Evolutionary conservation across 2,797 vertebrate genomes (phyloP), one percentile per base, ranked within the genome.

Genomic region (Linurgus olivaceus): DNA sequence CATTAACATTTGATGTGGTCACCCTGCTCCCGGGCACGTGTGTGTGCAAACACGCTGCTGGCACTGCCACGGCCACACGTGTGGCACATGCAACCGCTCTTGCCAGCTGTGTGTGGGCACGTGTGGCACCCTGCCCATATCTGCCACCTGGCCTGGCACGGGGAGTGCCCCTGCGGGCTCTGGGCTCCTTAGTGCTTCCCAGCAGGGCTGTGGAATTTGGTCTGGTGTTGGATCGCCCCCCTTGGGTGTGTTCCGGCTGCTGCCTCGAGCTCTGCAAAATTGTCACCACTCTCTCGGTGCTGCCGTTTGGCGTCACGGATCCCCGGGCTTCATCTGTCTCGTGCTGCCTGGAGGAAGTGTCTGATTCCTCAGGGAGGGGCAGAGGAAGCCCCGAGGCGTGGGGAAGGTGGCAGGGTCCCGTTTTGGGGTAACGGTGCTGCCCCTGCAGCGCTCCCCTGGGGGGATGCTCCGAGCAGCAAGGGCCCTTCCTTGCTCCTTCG

Each of bases 1-100:
- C 95, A 97, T 96, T 96, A 96, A 96, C 91, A 82, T 96, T 96
- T 96, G 91, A 96, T 96, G 95, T 1, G 63, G 86, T 82, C 84
- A 70, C 67, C 71, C 67, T 1, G 0, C 0, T 2, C 40, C 68
- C 20, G 48, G 92, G 88, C 90, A 75, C 45, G 40, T 54, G 84
- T 15, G 59, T 10, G 92, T 1, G 7, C 45, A 4, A 61, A 44
- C 57, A 24, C 11, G 5, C 76, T 15, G 24, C 72, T 6, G 15
- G 33, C 88, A 28, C 45, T 0, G 9, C 31, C 14, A 0, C 0
- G 0, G 87, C 24, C 61, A 76, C 57, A 19, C 8, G 7, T 24
- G 58, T 58, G 74, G 48, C 86, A 54, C 37, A 31, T 0, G 1
- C 37, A 33, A 3, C 11, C 24, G 47, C 48, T 28, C 35, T 17